Evolutionary conservation across 2,797 vertebrate genomes (phyloP).

Genomic region (Gila robusta): DNA sequence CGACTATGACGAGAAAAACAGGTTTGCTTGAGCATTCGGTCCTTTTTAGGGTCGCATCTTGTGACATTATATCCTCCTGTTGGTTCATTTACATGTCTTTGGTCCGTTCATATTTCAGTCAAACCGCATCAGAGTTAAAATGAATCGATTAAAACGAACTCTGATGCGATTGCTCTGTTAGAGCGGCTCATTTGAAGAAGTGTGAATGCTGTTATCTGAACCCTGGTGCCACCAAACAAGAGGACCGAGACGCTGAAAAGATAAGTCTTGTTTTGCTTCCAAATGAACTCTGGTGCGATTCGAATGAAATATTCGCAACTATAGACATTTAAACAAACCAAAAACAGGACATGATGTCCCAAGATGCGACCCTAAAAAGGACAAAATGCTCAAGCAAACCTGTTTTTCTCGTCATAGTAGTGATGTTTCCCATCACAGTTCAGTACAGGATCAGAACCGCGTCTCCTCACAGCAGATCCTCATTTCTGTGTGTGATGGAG

Average conservation of each 20-base stretch:
- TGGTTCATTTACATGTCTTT: no score
- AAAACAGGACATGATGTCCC: background rate
- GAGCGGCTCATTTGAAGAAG: background rate
- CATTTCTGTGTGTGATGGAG: background rate
- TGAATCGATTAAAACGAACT: background rate
- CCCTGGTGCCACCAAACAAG: background rate
- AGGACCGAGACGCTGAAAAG: no score
- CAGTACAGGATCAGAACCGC: background rate
- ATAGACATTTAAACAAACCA: background rate
- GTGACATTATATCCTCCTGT: no score
- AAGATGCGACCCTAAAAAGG: background rate
- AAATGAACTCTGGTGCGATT: background rate
- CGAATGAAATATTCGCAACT: no score
- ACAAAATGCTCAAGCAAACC: accelerated
- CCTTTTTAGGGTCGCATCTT: no score
- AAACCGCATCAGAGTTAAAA: no score
- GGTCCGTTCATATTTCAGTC: no score
- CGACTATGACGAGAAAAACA: no score
- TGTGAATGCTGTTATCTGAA: background rate
- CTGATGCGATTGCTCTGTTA: background rate
- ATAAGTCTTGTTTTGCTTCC: no score
- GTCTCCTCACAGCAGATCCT: background rate
- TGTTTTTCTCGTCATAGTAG: background rate
- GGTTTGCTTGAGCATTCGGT: no score
- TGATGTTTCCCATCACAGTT: background rate